Evolutionary conservation across 2,797 vertebrate genomes (phyloP).

Genomic region (Falco cherrug): DNA sequence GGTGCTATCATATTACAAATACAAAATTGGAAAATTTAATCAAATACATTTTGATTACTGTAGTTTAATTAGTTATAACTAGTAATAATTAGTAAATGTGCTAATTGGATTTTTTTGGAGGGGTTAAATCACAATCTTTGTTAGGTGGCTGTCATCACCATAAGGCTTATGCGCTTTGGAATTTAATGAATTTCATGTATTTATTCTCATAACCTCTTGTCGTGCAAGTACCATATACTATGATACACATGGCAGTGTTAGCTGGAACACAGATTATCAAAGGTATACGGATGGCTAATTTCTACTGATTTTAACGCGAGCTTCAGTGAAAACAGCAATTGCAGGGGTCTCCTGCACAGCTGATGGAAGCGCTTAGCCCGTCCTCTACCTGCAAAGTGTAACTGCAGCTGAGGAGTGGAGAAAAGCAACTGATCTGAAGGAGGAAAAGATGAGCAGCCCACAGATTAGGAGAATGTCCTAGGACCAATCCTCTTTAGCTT

Average conservation of each 20-base stretch:
- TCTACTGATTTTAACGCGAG: not conserved
- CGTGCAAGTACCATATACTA: not conserved
- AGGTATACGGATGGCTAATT: not conserved
- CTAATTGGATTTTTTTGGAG: slow-evolving; percentile 57
- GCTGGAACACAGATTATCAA: not conserved
- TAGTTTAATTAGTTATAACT: slow-evolving; percentile 64
- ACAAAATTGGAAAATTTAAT: not conserved
- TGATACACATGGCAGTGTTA: not conserved
- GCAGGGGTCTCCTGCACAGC: not conserved
- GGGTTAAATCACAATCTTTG: not conserved
- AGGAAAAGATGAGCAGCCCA: not conserved
- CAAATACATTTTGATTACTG: slow-evolving; percentile 60
- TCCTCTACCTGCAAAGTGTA: not conserved
- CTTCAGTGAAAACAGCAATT: not conserved
- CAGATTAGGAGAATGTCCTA: not conserved
- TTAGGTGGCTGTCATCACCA: not conserved
- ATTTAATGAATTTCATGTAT: slow-evolving; percentile 28
- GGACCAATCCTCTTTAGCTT: not conserved
- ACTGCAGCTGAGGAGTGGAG: not conserved
- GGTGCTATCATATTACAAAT: not conserved
- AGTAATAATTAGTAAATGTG: slow-evolving; percentile 53
- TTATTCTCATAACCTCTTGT: slow-evolving; percentile 20
- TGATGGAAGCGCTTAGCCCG: not conserved
- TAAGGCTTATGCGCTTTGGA: not conserved
- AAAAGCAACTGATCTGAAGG: not conserved